Evolutionary conservation across 2,797 vertebrate genomes (phyloP).

Genomic region (Fistularia tabacaria): DNA sequence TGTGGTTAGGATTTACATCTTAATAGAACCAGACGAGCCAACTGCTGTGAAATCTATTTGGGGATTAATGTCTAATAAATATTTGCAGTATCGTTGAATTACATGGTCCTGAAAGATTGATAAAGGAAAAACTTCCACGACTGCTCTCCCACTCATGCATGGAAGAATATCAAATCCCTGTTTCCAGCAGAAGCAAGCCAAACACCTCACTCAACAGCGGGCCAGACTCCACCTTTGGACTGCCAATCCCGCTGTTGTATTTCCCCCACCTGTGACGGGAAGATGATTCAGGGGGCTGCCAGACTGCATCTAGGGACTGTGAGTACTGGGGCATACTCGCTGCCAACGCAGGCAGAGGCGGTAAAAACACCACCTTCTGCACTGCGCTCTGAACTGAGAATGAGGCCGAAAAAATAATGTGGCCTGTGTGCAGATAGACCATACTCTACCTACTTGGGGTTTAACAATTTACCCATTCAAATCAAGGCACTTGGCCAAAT

Average conservation of each 20-base stretch:
- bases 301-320: conserved; percentile 60
- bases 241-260: conserved; percentile 67
- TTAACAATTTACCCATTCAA: conserved; percentile 35
- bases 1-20: too few relatives aligned
- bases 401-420: conserved; percentile 59
- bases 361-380: conserved; percentile 11
- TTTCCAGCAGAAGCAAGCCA: conserved; percentile 52
- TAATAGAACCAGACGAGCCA: not conserved
- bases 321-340: conserved; percentile 58
- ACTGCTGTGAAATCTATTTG: not conserved
- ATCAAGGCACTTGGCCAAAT: conserved; percentile 63
- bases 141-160: conserved; percentile 19
- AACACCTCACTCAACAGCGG: conserved; percentile 57
- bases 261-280: conserved; percentile 68
- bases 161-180: conserved; percentile 34
- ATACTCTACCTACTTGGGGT: conserved; percentile 35
- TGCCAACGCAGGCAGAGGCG: conserved; percentile 44
- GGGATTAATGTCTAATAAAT: conserved; percentile 3
- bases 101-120: not conserved
- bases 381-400: conserved; percentile 55
- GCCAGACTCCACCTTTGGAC: conserved; percentile 63
- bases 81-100: not conserved
- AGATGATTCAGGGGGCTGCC: conserved; percentile 70
- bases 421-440: conserved; percentile 55
- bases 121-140: conserved; percentile 18